Percentiles rank a stretch among this genome's conserved stretches.
Evolutionary conservation across 2,113 vertebrate genomes (phyloP).

Genomic region (Phyllostomus hastatus): DNA sequence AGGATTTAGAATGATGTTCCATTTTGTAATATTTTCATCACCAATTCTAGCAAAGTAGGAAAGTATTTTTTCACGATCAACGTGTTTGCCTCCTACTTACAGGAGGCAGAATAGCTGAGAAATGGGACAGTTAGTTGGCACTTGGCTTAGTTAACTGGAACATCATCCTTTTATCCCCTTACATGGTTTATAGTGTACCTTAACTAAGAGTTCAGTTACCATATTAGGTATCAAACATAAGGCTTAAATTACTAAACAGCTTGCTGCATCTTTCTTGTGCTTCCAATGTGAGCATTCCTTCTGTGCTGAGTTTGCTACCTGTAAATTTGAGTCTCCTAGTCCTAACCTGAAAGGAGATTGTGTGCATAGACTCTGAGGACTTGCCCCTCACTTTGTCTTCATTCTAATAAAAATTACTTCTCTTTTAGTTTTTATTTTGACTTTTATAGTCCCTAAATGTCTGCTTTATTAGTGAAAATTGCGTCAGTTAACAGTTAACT

Average conservation of each 20-base stretch:
- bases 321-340: neutral
- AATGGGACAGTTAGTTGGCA: neutral
- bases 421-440: constrained; percentile 34
- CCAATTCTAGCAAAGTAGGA: neutral
- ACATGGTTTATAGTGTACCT: neutral
- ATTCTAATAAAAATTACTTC: constrained; percentile 10
- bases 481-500: neutral
- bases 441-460: neutral
- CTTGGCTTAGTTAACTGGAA: constrained; percentile 12
- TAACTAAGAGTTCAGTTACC: constrained; percentile 52
- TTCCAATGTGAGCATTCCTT: neutral
- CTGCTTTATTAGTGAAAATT: constrained; percentile 34
- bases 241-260: constrained; percentile 45
- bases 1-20: neutral
- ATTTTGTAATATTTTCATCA: constrained; percentile 29
- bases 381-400: neutral
- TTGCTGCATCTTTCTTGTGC: neutral
- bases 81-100: neutral
- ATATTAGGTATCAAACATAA: neutral
- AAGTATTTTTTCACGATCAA: neutral
- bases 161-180: neutral
- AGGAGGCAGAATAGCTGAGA: constrained; percentile 36
- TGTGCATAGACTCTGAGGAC: neutral
- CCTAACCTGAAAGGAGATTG: neutral
- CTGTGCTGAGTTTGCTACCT: neutral